A percentile compares a stretch with the other conserved stretches of the same genome.
phyloP scores from a whole-genome alignment of 2,113 vertebrate genomes.

The Apodemus speciosus region DNA sequence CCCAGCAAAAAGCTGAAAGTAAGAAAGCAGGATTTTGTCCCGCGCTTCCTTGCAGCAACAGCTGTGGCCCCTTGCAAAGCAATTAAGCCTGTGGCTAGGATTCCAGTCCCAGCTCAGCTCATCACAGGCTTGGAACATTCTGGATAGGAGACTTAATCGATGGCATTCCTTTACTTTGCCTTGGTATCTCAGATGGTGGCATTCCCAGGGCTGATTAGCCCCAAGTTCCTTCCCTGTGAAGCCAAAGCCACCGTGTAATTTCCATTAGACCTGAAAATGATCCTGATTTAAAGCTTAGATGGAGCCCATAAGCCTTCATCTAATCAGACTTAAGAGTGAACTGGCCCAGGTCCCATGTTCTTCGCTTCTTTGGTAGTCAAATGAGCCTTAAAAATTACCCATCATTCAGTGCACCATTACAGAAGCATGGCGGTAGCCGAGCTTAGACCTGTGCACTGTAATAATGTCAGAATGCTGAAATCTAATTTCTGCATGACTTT shows the following conservation, averaged over 20 bases:
- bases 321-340: conserved; percentile 74
- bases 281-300: conserved; percentile 74
- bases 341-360: conserved; percentile 62
- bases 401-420: conserved; percentile 30
- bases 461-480: neutral
- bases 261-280: conserved; percentile 78
- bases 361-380: conserved; percentile 66
- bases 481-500: neutral
- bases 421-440: neutral
- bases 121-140: conserved; percentile 44
- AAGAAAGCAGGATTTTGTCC: conserved; percentile 35
- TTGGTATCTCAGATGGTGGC: conserved; percentile 78
- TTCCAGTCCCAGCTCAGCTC: conserved; percentile 67
- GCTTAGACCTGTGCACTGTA: neutral
- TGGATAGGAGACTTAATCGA: conserved; percentile 63
- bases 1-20: conserved; percentile 62
- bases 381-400: conserved; percentile 52
- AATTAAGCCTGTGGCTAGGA: conserved; percentile 73
- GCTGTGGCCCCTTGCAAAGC: conserved; percentile 74
- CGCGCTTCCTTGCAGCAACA: conserved; percentile 49
- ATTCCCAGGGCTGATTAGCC: conserved; percentile 72
- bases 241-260: conserved; percentile 79
- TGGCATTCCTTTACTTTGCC: conserved; percentile 68
- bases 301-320: conserved; percentile 63
- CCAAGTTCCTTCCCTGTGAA: conserved; percentile 70